Evolutionary conservation across 2,797 vertebrate genomes (phyloP), one percentile per base, ranked within the genome.

Genomic region (Oreonectes daqikongensis): DNA sequence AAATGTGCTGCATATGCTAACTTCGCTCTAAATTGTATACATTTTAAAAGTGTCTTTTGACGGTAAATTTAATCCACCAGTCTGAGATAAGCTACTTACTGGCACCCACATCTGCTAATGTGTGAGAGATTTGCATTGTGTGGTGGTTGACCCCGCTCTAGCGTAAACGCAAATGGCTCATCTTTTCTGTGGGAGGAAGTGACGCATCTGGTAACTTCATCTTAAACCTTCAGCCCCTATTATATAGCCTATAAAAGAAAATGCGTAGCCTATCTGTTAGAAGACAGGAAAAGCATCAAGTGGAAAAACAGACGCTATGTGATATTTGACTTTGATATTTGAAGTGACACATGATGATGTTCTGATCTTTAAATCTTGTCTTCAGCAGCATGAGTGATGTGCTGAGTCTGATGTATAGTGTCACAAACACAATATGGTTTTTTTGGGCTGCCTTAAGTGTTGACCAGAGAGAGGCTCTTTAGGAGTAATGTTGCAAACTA

Each of bases 1-100:
- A 63, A 18, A 35, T 35, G 57, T 72, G 32, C 20, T 26, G 0
- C 17, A 24, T 40, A 18, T 26, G 20, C 1, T 4, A 1, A 24
- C 7, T 10, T 15, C 1, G 5, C 20, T 12, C 28, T 65, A 10
- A 74, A 42, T 8, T 0, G 3, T 30, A 4, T 65, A 50, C 32
- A 50, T 10, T 52, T 73, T 32, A 2, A 38, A 71, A 30, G 8
- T 12, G 2, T 57, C 12, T 7, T n/a, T 44, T 59, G 15, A 66
- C n/a, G 0, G 8, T 64, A 1, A 81, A 42, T 55, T 40, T 77
- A 78, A 2, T 63, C 69, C 57, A 78, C 70, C 24, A 32, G 42
- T 83, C 76, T 68, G 82, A 86, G 86, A 87, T 85, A n/a, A n/a
- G n/a, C n/a, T n/a, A 89, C 52, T 89, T 89, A 85, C 83, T 38